Evolutionary conservation across 1,140 invertebrate genomes (phyloP).

Genomic region (Leptonema lineaticorne): DNA sequence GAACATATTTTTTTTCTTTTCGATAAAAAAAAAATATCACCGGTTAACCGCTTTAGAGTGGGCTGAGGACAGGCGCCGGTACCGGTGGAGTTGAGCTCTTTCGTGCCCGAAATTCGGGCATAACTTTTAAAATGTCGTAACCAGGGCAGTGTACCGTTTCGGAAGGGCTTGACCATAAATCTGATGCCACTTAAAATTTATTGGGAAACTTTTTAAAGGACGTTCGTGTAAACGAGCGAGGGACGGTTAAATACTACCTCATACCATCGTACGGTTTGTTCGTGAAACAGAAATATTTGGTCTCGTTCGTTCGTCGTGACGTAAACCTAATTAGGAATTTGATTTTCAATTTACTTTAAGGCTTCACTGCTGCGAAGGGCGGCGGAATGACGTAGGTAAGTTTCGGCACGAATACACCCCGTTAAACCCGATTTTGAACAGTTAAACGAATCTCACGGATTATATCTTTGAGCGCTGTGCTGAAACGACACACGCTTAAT

Average conservation of each 20-base stretch:
- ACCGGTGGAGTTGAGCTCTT: too few relatives aligned
- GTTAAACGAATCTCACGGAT: neutral
- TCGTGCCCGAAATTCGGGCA: neutral
- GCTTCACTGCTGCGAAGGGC: neutral
- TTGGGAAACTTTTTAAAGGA: conserved; percentile 8
- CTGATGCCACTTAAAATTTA: conserved; percentile 21
- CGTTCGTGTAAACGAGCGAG: neutral
- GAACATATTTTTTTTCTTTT: too few relatives aligned
- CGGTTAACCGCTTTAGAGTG: too few relatives aligned
- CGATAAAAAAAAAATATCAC: too few relatives aligned
- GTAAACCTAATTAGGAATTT: conserved; percentile 31
- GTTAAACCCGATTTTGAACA: neutral
- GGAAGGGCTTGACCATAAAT: conserved; percentile 18
- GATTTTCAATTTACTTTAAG: conserved; percentile 22
- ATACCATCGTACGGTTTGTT: too few relatives aligned
- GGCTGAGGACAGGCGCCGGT: too few relatives aligned
- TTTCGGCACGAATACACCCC: neutral
- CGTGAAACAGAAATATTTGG: conserved; percentile 23
- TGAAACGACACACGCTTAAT: too few relatives aligned
- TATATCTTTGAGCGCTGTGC: neutral
- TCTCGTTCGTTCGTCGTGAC: neutral
- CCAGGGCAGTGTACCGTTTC: conserved; percentile 10
- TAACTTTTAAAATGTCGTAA: conserved; percentile 6
- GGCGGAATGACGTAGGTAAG: neutral
- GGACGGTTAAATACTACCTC: neutral